Base-by-base conservation (phyloP, 2,888 invertebrate genomes). In the Dynastes tityus region DNA sequence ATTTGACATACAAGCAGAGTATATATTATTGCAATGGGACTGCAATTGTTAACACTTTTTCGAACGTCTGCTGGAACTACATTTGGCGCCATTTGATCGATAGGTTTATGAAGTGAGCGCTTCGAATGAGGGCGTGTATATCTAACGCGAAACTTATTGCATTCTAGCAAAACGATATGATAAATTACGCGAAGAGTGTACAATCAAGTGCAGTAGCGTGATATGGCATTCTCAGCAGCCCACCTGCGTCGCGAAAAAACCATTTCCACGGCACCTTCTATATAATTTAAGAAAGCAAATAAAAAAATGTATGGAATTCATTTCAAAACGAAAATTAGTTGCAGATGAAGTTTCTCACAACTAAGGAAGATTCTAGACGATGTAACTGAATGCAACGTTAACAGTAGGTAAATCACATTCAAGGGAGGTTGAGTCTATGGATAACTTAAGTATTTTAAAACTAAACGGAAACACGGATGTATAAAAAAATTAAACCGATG, bases 81-180 rank as follows among this genome's bases (percentile, higher is more conserved):
- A 68, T 49, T 68, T 22, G 45, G 27, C 16, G 32, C 49, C 68
- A 51, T 49, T 68, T 68, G 68, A 51, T 68, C 27, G 68, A 68
- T 68, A 68, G 65, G 49, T 49, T 68, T 11, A 11, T 68, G 45
- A 49, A 68, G 51, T 11, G 51, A 68, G 27, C 45, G 27, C 22
- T 49, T 68, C 27, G 8, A 49, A 45, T 67, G 45, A 22, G 45
- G 13, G 29, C 45, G 27, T 22, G 22, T 51, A 68, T 68, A 49
- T 68, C 45, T 68, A 65, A 65, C 45, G 37, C 49, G 49, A 49
- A 68, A 22, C 27, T 27, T 68, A 68, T 68, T 68, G 16, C 27
- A 67, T 45, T 45, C n/a, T 67, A 11, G 1, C n/a, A 67, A 67
- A 45, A 16, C 16, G 27, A 63, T 29, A 49, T 49, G 68, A 68